Base-by-base conservation (phyloP, 2,888 invertebrate genomes). In the Leptinotarsa tumamoca region DNA sequence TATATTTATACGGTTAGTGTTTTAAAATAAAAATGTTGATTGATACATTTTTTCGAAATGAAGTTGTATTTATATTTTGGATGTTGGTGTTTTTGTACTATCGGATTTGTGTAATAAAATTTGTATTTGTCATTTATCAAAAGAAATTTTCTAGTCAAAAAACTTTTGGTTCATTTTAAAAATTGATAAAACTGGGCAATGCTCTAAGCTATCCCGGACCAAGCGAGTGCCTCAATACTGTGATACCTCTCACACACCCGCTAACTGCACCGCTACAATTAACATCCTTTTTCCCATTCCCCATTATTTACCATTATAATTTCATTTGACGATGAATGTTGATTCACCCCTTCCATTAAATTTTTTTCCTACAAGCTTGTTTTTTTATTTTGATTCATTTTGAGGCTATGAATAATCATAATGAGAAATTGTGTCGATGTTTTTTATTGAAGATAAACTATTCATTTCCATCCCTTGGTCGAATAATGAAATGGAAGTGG, bases 151-250 rank as follows among this genome's bases (percentile, higher is more conserved):
- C 87, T 87, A 87, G 87, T 87, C 87, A 87, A 84, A 43, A 84
- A 85, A 84, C 63, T 74, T 50, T 77, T 80, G 78, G 80, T 81
- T 80, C 77, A 79, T 80, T 80, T 79, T 63, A 76, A 18, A 69
- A 69, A 63, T 77, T 80, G 80, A 82, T 80, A 81, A 77, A 80
- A 79, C 78, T 80, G 82, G 82, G 83, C 80, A 79, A 83, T 81
- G 82, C 84, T 84, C 82, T 84, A 83, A 84, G 85, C 86, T 85
- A 83, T 81, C 84, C 85, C 82, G 84, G 86, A 86, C 87, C 87
- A 83, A 88, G 89, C 88, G 88, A 88, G 88, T 88, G 89, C 88
- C 88, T 88, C 86, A 84, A 86, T 84, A 87, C 88, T 88, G 88
- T 88, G 88, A 88, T 88, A 88, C 85, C 85, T 83, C 74, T 87